phyloP scores from a whole-genome alignment of 2,797 vertebrate genomes.

The Melanotaenia parkinsoni region DNA sequence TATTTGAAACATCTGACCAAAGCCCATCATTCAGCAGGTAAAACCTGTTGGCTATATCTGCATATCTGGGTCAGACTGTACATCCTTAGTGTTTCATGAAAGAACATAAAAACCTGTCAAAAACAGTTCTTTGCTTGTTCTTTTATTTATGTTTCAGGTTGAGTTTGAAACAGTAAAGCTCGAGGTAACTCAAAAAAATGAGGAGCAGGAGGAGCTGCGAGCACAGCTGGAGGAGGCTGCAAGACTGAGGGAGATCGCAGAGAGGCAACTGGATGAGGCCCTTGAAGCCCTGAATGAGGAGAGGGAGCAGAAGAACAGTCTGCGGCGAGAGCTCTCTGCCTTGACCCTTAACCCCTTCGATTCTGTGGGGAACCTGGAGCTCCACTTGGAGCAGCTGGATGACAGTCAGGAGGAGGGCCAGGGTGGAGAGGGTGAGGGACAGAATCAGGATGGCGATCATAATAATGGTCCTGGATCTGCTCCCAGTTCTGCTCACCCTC shows the following conservation, averaged over 20 bases:
- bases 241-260: slow-evolving; percentile 83
- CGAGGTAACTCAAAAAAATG: slow-evolving; percentile 86
- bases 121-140: not conserved
- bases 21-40: not conserved
- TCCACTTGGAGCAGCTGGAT: slow-evolving; percentile 83
- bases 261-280: slow-evolving; percentile 88
- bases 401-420: slow-evolving; percentile 77
- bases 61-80: not conserved
- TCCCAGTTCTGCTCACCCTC: slow-evolving; percentile 69
- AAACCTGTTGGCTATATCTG: not conserved
- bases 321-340: slow-evolving; percentile 84
- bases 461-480: slow-evolving; percentile 77
- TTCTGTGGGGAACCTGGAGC: slow-evolving; percentile 83
- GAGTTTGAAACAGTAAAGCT: slow-evolving; percentile 89
- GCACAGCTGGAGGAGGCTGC: slow-evolving; percentile 84
- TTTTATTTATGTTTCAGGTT: slow-evolving; percentile 73
- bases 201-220: slow-evolving; percentile 83
- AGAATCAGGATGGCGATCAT: slow-evolving; percentile 79
- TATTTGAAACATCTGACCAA: not conserved
- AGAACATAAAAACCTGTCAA: not conserved
- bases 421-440: slow-evolving; percentile 70
- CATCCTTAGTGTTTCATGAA: not conserved
- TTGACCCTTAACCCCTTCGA: slow-evolving; percentile 82
- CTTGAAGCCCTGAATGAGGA: slow-evolving; percentile 88
- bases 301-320: slow-evolving; percentile 88